Evolutionary conservation across 2,797 vertebrate species (phyloP).

Genomic region (Sebastes trivittatus): DNA sequence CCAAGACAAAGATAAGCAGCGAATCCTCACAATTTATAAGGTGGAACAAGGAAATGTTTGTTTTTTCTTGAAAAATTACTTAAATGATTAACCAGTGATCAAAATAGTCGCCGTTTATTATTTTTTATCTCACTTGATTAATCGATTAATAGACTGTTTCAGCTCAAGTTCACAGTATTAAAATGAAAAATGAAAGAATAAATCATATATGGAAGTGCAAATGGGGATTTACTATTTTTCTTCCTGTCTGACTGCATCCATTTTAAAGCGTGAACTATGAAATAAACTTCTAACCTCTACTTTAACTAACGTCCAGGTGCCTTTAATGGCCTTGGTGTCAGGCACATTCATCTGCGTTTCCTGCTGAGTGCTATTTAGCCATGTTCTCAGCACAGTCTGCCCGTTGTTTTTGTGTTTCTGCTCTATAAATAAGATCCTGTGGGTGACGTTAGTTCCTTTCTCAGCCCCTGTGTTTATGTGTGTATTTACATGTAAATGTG

Average conservation of each 20-base stretch:
- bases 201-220: not conserved
- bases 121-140: not conserved
- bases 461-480: conserved; percentile 58
- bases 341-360: conserved; percentile 64
- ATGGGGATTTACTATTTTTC: not conserved
- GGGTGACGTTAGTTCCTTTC: conserved; percentile 71
- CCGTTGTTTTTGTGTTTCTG: conserved; percentile 63
- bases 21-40: not conserved
- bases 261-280: not conserved
- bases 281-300: conserved; percentile 8
- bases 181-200: not conserved
- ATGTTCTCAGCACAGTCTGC: conserved; percentile 50
- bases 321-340: conserved; percentile 47
- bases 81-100: not conserved
- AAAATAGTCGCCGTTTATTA: not conserved
- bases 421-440: conserved; percentile 78
- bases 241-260: not conserved
- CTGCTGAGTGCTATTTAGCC: conserved; percentile 44
- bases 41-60: not conserved
- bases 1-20: not conserved
- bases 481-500: conserved; percentile 65
- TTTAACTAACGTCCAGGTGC: conserved; percentile 56
- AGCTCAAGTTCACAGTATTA: not conserved
- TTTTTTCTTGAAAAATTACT: not conserved
- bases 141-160: not conserved